Conservation (phyloP, 2,113 vertebrate species). For the Petrocephalus zakoni region DNA sequence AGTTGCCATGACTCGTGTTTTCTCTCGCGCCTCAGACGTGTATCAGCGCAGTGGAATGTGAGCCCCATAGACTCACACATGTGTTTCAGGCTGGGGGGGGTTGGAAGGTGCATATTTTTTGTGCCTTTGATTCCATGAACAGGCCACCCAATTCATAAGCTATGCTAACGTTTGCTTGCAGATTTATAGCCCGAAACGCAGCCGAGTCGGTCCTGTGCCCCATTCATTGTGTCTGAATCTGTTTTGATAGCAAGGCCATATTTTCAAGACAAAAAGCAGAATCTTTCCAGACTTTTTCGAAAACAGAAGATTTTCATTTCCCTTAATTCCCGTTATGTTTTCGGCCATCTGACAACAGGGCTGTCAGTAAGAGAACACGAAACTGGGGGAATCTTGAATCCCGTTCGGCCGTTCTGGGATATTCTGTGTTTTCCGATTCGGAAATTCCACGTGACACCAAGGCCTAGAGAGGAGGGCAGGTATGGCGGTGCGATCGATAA, state of each 20-base stretch:
- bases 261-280: not conserved
- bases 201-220: not conserved
- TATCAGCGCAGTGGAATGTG: conserved; percentile 20
- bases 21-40: not conserved
- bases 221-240: not conserved
- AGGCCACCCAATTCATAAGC: conserved; percentile 11
- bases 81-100: conserved; percentile 27
- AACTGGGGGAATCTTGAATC: not conserved
- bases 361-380: not conserved
- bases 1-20: conserved; percentile 1
- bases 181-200: not conserved
- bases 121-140: not conserved
- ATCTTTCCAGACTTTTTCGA: not conserved
- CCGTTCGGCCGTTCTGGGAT: not conserved
- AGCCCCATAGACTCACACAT: not conserved
- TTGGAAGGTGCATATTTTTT: conserved; percentile 7
- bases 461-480: conserved; percentile 31
- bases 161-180: not conserved
- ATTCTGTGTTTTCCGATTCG: not conserved
- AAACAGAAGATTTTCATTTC: not conserved
- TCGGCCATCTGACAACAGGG: not conserved
- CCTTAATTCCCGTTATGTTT: not conserved
- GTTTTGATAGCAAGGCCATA: not conserved
- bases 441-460: conserved; percentile 32
- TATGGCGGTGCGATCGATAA: conserved; percentile 44